Percentiles rank a stretch among this genome's conserved stretches.
These are phyloP conservation scores for Dipus sagitta DNA, from an alignment of 2,797 vertebrate species.

Conservation along the genomic window DNA sequence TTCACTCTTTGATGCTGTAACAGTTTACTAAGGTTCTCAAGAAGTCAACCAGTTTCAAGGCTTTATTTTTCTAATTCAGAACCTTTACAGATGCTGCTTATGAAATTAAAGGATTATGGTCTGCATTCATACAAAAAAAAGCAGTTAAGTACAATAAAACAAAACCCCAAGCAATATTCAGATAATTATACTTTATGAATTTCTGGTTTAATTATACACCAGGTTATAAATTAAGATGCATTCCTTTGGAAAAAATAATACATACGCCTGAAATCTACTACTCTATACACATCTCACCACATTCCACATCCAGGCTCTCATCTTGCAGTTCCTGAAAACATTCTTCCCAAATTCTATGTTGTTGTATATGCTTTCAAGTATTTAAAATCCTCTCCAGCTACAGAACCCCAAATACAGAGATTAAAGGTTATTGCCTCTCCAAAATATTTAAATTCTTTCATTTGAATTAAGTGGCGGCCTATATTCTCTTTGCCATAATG, in stretches of 20 bases:
- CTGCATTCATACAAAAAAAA: neutral
- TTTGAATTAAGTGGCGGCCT: neutral
- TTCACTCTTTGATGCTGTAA: neutral
- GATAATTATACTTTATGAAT: neutral
- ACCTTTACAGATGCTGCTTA: neutral
- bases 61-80: slow-evolving; percentile 1
- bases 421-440: neutral
- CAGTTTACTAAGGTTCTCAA: neutral
- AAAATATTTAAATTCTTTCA: slow-evolving; percentile 11
- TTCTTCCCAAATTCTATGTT: neutral
- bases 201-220: neutral
- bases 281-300: neutral
- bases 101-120: neutral
- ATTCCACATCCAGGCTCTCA: neutral
- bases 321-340: neutral
- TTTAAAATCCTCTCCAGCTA: neutral
- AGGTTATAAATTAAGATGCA: neutral
- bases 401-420: neutral
- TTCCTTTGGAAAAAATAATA: neutral
- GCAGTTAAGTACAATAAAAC: neutral
- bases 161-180: neutral
- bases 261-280: neutral
- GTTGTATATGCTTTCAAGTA: neutral
- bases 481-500: neutral
- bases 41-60: slow-evolving; percentile 21